Conservation (phyloP, 1,140 invertebrate genomes). For the Aphelinus certus region DNA sequence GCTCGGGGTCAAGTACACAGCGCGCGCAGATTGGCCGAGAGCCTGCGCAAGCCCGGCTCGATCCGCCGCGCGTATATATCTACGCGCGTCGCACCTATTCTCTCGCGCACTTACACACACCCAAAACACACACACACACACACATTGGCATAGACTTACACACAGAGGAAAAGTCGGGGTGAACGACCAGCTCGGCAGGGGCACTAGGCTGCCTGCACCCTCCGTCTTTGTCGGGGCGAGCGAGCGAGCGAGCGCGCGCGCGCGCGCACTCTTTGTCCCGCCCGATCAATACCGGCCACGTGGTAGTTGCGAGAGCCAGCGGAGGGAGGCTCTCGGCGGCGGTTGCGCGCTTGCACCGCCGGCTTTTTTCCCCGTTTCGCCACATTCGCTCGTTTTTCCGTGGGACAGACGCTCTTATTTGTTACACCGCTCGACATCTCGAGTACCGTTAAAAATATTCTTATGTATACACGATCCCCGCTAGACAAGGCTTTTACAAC, state of each 20-base stretch:
- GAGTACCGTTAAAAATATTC: no score
- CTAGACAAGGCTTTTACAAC: no score
- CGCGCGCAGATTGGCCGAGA: constrained; percentile 46
- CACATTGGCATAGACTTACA: not conserved
- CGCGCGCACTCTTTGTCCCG: no score
- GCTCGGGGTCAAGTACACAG: constrained; percentile 58
- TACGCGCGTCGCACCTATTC: no score
- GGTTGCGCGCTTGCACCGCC: no score
- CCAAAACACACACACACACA: not conserved
- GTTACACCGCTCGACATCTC: no score
- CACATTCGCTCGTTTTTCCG: no score
- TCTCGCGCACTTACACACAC: not conserved
- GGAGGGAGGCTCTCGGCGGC: not conserved
- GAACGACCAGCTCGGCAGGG: constrained; percentile 64
- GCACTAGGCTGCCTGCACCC: constrained; percentile 64
- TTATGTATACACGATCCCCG: no score
- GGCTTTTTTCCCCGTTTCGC: no score
- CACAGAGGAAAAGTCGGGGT: constrained; percentile 48
- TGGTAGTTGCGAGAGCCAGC: constrained; percentile 47
- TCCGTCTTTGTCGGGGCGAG: constrained; percentile 49
- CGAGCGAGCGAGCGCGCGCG: constrained; percentile 46
- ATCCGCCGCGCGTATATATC: constrained; percentile 29
- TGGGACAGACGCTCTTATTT: no score
- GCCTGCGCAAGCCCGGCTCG: constrained; percentile 44
- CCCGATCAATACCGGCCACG: constrained; percentile 64